phyloP scores from a whole-genome alignment of 2,113 vertebrate genomes.

The Dicrurus megarhynchus region DNA sequence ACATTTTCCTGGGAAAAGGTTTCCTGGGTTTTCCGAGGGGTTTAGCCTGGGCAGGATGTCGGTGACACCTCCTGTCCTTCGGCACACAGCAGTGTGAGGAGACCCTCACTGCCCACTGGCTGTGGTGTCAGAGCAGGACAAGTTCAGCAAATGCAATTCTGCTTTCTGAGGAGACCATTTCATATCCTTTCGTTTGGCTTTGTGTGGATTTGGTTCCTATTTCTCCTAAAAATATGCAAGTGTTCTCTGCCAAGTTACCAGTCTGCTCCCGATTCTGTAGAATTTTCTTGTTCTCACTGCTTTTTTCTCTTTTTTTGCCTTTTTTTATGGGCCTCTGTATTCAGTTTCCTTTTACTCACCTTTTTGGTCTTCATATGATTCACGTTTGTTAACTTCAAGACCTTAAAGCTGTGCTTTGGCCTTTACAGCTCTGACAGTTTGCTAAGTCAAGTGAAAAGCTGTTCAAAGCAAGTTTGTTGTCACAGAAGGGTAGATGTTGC shows the following conservation, averaged over 20 bases:
- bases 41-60: neutral
- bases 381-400: neutral
- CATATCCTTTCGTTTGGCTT: neutral
- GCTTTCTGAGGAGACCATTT: neutral
- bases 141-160: neutral
- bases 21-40: neutral
- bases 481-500: neutral
- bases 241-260: neutral
- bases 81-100: neutral
- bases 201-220: neutral
- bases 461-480: neutral
- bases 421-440: neutral
- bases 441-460: neutral
- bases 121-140: neutral
- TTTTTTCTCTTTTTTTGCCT: neutral
- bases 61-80: neutral
- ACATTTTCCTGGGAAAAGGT: neutral
- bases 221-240: neutral
- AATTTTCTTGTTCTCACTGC: neutral
- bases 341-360: neutral
- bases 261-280: neutral
- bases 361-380: neutral
- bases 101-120: neutral
- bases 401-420: neutral
- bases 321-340: neutral